Base-by-base conservation (phyloP, 2,888 invertebrate species). In the Rhagonycha lutea region DNA sequence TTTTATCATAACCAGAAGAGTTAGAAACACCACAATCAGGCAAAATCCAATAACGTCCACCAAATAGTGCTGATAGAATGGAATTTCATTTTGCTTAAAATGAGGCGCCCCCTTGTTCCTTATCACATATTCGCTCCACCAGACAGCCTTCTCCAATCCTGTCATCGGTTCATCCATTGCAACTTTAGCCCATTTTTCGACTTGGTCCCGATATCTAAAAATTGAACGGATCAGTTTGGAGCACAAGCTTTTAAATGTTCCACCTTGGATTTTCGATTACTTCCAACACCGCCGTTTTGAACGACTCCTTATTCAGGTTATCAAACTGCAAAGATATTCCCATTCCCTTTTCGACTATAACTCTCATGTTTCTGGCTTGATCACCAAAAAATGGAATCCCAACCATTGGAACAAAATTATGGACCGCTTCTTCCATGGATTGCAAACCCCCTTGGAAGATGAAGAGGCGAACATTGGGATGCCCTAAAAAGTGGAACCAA, bases 381-480 rank as follows among this genome's bases (percentile, higher is more conserved):
- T 89, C 89, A 0, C 84, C 86, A 9, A 87, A 79, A 82, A 89
- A 86, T 8, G 88, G 88, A 28, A 89, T 81, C 9, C 86, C 88
- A 10, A 89, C 83, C 0, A 89, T 76, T 3, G 89, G 89, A 0
- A 88, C 86, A 60, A 85, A 86, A 3, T 86, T 86, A 23, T 82
- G 82, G 12, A 89, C 85, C 2, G 89, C 86, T 77, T 89, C 89
- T 18, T 88, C 88, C 0, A 87, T 84, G 0, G 89, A 89, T 70
- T 89, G 88, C 2, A 88, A 78, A 3, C 89, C 89, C 67, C 88
- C 88, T 84, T 89, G 89, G 0, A 87, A 88, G 65, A 89, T 86
- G 70, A 89, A 89, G 1, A 88, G 72, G 76, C 88, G 89, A 0
- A 89, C 75, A 70, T 89, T 89, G 12, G 86, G 85, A 80, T 89